Base-by-base conservation (phyloP, 2,797 vertebrate species). In the Hapalemur alaotrensis region DNA sequence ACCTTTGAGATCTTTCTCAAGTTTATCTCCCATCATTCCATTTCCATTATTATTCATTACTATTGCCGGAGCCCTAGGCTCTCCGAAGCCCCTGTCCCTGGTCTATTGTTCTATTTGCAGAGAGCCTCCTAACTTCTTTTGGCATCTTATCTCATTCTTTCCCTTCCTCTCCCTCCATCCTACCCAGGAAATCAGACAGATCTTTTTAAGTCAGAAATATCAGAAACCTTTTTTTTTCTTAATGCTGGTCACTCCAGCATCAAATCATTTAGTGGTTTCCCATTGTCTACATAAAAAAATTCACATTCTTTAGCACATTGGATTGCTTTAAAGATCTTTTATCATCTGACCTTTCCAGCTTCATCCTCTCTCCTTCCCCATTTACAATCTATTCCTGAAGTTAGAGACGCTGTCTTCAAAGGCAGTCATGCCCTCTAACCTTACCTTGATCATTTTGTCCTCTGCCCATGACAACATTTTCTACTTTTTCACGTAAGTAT, bases 401-500 rank as follows among this genome's bases (percentile, higher is more conserved):
- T 41, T 92, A 70, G 35, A 95, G 76, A 79, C 20, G 65, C 30
- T 94, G 28, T 78, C 43, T 94, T 93, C 15, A 67, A 86, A 89
- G 59, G 48, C 18, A 81, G 28, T 10, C 43, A 41, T 28, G 14
- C 18, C 65, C 48, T 91, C 57, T 20, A 93, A 91, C 61, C 8
- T 86, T 48, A 65, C 25, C 46, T 93, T 6, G 0, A 38, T 32
- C 18, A 7, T 75, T 10, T 91, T 65, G 8, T 69, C 43, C 54
- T 93, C 38, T 88, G n/a, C 0, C 4, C 7, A 35, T 30, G 41
- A 70, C 8, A 75, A 5, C 8, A 46, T 50, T 75, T 96, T 76
- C 17, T 57, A 7, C 50, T 35, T 90, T 73, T 86, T 48, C 41
- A 52, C 25, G n/a, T 95, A 30, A 65, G 7, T 43, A 41, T 67